These are phyloP conservation scores for Rhagonycha lutea DNA, from an alignment of 2,888 invertebrate species.

Conservation along the genomic window DNA sequence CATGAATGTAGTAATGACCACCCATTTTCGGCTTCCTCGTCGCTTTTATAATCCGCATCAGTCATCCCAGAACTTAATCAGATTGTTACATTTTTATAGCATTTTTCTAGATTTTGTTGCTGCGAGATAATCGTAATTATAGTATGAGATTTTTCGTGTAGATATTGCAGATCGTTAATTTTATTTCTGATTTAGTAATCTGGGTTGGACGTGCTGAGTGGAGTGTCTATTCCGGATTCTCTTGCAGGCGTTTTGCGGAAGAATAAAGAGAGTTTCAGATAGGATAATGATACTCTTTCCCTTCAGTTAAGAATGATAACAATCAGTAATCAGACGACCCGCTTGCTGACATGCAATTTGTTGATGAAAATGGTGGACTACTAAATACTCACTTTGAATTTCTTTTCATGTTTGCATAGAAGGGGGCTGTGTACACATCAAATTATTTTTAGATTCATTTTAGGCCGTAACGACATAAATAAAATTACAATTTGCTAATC, in stretches of 20 bases:
- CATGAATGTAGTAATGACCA: not conserved
- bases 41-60: not conserved
- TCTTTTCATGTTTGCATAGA: not conserved
- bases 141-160: not conserved
- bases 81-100: not conserved
- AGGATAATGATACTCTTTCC: constrained; percentile 41
- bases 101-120: not conserved
- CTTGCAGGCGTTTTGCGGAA: constrained; percentile 18
- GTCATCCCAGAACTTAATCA: not conserved
- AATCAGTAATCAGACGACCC: constrained; percentile 42
- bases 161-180: constrained; percentile 18
- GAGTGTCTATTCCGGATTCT: constrained; percentile 15
- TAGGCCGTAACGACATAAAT: not conserved
- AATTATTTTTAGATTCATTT: not conserved
- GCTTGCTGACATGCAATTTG: constrained; percentile 44
- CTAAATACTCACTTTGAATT: not conserved
- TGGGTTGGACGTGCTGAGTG: constrained; percentile 23
- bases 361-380: constrained; percentile 43
- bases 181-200: constrained; percentile 23
- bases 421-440: not conserved
- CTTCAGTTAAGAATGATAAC: constrained; percentile 37
- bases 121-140: not conserved
- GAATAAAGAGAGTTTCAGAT: constrained; percentile 24
- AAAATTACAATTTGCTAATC: not conserved
- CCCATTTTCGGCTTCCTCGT: not conserved